These are phyloP conservation scores for Diuraphis noxia DNA, from an alignment of 1,140 invertebrate genomes.

Conservation along the genomic window DNA sequence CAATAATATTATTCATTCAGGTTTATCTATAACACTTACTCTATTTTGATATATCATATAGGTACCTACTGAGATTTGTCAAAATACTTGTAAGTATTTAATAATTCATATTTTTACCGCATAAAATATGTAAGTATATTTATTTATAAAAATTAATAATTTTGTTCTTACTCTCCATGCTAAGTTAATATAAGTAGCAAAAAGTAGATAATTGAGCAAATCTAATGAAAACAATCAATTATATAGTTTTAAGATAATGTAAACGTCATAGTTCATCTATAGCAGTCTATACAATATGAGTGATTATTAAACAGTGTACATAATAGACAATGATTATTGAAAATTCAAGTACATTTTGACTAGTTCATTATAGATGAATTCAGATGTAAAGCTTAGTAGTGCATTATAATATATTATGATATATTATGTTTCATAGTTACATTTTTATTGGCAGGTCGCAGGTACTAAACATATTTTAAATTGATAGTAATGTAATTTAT, in stretches of 20 bases:
- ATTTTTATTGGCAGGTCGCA: too few species aligned
- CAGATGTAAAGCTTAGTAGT: too few species aligned
- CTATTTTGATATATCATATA: not conserved
- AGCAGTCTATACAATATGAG: not conserved
- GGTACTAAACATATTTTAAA: too few species aligned
- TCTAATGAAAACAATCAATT: not conserved
- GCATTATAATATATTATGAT: too few species aligned
- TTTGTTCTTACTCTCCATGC: fast-evolving
- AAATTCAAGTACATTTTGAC: not conserved
- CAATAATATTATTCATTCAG: not conserved
- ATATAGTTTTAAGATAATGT: not conserved
- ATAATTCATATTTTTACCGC: not conserved
- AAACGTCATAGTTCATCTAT: not conserved
- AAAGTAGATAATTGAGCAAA: not conserved
- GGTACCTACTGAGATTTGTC: not conserved
- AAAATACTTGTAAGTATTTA: not conserved
- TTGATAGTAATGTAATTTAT: too few species aligned
- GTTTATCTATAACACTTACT: not conserved
- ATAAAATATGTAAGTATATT: not conserved
- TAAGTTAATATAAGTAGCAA: not conserved
- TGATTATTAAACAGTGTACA: not conserved
- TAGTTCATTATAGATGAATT: too few species aligned
- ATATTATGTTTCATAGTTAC: too few species aligned
- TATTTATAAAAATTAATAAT: not conserved
- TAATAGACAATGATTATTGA: not conserved